These are phyloP conservation scores for Sycophila texana DNA, from an alignment of 2,888 invertebrate genomes.

Conservation along the genomic window DNA sequence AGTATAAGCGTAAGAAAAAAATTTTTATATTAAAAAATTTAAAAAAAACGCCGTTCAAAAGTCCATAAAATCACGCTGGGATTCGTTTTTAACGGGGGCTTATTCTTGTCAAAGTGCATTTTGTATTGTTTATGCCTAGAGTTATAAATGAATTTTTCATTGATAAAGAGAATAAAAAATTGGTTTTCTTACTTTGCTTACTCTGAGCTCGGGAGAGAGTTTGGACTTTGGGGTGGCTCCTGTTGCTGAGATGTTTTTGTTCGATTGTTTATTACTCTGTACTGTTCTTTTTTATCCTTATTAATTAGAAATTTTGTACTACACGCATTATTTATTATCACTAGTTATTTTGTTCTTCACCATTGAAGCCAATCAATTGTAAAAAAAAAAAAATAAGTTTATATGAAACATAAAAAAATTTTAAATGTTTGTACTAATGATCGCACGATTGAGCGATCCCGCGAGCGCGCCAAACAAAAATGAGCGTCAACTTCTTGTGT, in stretches of 20 bases:
- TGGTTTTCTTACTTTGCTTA: constrained; percentile 15
- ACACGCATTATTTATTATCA: constrained; percentile 54
- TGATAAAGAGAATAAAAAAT: background rate
- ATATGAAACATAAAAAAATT: constrained; percentile 39
- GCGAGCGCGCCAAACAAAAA: constrained; percentile 84
- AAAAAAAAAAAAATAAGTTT: constrained; percentile 27
- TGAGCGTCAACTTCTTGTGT: constrained; percentile 92
- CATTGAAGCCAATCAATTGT: constrained; percentile 52
- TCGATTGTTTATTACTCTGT: constrained; percentile 59
- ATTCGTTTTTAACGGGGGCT: background rate
- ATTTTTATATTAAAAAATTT: constrained; percentile 5
- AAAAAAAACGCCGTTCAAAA: constrained; percentile 54
- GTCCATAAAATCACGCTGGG: constrained; percentile 51
- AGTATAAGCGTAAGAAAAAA: constrained; percentile 59
- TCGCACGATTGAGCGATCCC: constrained; percentile 56
- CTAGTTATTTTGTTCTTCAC: constrained; percentile 56
- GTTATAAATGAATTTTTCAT: background rate
- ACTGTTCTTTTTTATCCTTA: constrained; percentile 49
- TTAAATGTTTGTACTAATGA: constrained; percentile 57
- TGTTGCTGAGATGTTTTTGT: constrained; percentile 57
- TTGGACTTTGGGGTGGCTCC: constrained; percentile 58
- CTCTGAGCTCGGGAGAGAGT: constrained; percentile 50
- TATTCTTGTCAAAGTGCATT: constrained; percentile 21
- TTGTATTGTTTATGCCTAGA: background rate
- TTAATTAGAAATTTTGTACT: constrained; percentile 54